Base-by-base conservation (phyloP, 1,140 invertebrate species). In the Drosophila sturtevanti region DNA sequence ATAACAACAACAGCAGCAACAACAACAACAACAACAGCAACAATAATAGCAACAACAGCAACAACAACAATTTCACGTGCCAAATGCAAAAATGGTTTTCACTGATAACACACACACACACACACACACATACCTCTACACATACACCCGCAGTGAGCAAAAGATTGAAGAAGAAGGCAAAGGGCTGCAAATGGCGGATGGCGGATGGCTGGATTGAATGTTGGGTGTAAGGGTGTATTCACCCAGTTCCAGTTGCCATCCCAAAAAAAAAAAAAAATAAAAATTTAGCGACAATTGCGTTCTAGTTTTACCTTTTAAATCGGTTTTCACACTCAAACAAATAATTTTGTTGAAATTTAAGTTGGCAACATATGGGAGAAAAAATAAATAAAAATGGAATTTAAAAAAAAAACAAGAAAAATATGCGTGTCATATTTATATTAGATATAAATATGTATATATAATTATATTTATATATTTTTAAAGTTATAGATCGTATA, bases 51-150 rank as follows among this genome's bases (percentile, higher is more conserved):
- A 59, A 72, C 51, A 61, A 4, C 55, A 66, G 9, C 66, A 63
- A 31, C 48, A 81, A 37, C 22, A 63, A 37, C n/a, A 65, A 68
- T 85, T 80, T 63, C 72, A 81, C 68, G 55, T 81, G 74, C 67
- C 74, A 86, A 81, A 81, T 85, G 73, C 81, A 74, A 81, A 72
- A 74, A 63, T 56, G 55, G 37, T 51, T 37, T 35, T 35, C 61
- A 63, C 69, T 80, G 81, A 86, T 85, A 81, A 78, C 70, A 72
- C 55, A 31, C 41, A 64, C 5, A 55, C 27, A 14, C 22, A 55
- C 22, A 55, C 16, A 48, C 41, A 21, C 16, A 21, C 10, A 10
- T 5, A 12, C 41, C 10, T n/a, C 2, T 6, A 16, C 41, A 48
- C 41, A 48, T 2, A 48, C 12, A 14, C 41, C 9, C n/a, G 16